These are phyloP conservation scores for Sylvilagus floridanus DNA, from an alignment of 2,797 vertebrate genomes.

Conservation along the genomic window DNA sequence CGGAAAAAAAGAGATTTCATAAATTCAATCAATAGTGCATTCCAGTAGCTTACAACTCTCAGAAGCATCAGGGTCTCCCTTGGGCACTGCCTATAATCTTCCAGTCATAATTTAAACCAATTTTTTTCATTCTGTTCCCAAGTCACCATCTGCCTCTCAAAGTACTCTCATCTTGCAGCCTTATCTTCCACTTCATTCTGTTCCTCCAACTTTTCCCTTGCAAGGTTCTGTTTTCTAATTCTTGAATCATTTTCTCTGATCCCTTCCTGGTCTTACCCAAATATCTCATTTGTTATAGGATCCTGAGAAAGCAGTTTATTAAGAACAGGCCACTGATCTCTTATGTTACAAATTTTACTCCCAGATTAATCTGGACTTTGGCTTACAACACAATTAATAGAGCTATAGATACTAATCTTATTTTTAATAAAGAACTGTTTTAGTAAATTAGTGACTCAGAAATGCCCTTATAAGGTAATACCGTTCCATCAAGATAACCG, in stretches of 20 bases:
- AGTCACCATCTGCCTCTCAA: constrained; percentile 17
- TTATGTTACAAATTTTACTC: constrained; percentile 51
- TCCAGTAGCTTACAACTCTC: constrained; percentile 55
- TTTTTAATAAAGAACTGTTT: constrained; percentile 74
- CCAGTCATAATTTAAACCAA: constrained; percentile 70
- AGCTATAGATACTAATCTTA: constrained; percentile 48
- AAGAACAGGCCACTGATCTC: constrained; percentile 48
- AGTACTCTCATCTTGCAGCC: constrained; percentile 39
- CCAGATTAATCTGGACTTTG: constrained; percentile 51
- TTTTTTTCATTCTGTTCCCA: constrained; percentile 57
- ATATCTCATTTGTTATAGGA: constrained; percentile 55
- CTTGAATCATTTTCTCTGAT: constrained; percentile 55
- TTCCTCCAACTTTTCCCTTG: constrained; percentile 34
- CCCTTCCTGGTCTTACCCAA: constrained; percentile 54
- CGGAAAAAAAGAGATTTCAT: constrained; percentile 59
- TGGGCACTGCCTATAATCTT: constrained; percentile 31
- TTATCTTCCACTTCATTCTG: constrained; percentile 40
- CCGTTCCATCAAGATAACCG: constrained; percentile 43
- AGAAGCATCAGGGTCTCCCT: constrained; percentile 16
- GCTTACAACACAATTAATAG: constrained; percentile 43
- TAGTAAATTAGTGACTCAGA: constrained; percentile 36
- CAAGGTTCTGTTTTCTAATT: constrained; percentile 61
- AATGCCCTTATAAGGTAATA: constrained; percentile 70
- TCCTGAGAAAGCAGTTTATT: constrained; percentile 42
- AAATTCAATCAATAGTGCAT: constrained; percentile 73